Base-by-base conservation (phyloP, 2,113 vertebrate genomes). In the Cyprinodon brontotheroides region DNA sequence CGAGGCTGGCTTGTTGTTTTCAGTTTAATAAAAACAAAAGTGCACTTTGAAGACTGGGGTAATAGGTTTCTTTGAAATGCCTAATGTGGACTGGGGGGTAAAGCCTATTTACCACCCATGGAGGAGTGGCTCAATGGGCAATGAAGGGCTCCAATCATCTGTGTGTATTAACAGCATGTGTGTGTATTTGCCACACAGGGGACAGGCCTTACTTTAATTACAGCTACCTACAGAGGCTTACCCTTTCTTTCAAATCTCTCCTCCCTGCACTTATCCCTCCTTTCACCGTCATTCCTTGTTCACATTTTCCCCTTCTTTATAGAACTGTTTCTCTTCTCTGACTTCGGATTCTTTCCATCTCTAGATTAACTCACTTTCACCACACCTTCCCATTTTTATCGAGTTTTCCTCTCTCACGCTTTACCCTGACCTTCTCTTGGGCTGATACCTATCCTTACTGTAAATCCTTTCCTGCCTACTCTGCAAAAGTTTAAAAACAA, bases 201-300 rank as follows among this genome's bases (percentile, higher is more conserved):
- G 89, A 88, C 72, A 64, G 61, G 84, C 63, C 79, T 81, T 0
- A 65, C 81, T 85, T 80, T 89, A 92, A 90, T 90, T 89, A 91
- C 82, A 61, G 74, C 80, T 78, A 72, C 83, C 74, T 75, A 75
- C 77, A 68, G 11, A 82, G 68, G 72, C 72, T 87, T 90, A 88
- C 77, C 86, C 86, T 85, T 87, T 75, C 72, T 71, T 78, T 86
- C 85, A 84, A 78, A 84, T 79, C 75, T 75, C 70, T 63, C 65
- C 29, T 68, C 66, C 70, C 50, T 57, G 68, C 67, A 47, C 75
- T 87, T 76, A 75, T 74, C 76, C 61, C 68, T 81, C 74, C 41
- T 48, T 57, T 83, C 63, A 81, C 65, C 75, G 70, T 14, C 0
- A 40, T 29, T 43, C 22, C 70, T 63, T 80, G 29, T 68, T 81